Percentiles rank a stretch among this genome's conserved stretches.
phyloP scores from a whole-genome alignment of 1,140 invertebrate species.

The Polypedilum vanderplanki region DNA sequence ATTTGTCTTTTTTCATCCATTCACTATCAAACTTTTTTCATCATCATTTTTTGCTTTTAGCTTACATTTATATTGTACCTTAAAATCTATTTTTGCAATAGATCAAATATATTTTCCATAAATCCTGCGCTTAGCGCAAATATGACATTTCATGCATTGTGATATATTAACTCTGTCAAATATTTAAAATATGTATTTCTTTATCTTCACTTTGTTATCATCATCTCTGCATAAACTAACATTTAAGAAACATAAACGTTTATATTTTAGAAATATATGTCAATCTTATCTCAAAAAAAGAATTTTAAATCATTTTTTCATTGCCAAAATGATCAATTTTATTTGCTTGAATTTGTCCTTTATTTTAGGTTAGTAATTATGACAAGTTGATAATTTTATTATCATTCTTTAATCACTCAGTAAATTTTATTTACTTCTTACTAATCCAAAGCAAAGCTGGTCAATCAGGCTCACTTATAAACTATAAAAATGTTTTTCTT shows the following conservation, averaged over 20 bases:
- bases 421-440: too few species aligned
- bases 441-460: too few species aligned
- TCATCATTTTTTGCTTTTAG: neutral
- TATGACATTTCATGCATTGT: neutral
- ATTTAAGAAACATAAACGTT: slow-evolving; percentile 19
- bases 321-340: neutral
- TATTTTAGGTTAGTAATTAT: too few species aligned
- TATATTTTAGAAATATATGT: slow-evolving; percentile 15
- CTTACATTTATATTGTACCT: neutral
- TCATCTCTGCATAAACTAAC: neutral
- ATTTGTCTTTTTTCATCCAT: neutral
- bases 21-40: neutral
- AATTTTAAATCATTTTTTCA: slow-evolving; percentile 19
- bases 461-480: too few species aligned
- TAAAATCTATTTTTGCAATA: neutral
- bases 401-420: too few species aligned
- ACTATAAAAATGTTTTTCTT: too few species aligned
- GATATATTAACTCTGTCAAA: neutral
- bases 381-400: too few species aligned
- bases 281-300: neutral
- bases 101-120: neutral
- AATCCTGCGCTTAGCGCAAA: neutral
- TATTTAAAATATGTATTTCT: slow-evolving; percentile 20
- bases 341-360: too few species aligned
- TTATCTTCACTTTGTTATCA: neutral